Base-by-base conservation (phyloP, 2,888 invertebrate genomes). In the Pseudeuparius sepicola region DNA sequence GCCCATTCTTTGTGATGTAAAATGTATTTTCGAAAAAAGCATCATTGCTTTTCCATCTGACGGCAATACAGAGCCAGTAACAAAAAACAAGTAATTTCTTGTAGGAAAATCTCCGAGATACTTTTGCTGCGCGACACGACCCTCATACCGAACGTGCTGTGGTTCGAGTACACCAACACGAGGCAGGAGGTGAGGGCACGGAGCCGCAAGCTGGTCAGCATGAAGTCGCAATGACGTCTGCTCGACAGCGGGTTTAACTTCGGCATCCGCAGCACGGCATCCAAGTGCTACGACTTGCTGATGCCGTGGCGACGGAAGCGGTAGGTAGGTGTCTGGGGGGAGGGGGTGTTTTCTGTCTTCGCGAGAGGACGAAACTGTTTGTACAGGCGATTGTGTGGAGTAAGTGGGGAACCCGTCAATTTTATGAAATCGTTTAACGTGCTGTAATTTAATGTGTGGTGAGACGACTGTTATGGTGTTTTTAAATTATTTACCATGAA, bases 141-240 rank as follows among this genome's bases (percentile, higher is more conserved):
- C 1, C 64, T 89, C 37, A 92, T 92, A 58, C 90, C 90, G 14
- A 90, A 92, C 60, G 83, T 92, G 11, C 60, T 90, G 46, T 90
- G 89, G 88, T 92, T 92, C 59, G 90, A 92, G 60, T 92, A 92
- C 60, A 88, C 87, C 14, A 84, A 83, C 45, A 80, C 84, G 34
- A 69, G 88, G 44, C 80, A 83, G 51, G 90, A 90, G 59, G 78
- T 84, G 17, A 73, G 84, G 45, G 77, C 82, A 5, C 73, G 87
- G 43, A 78, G 81, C 31, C 71, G 85, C 44, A 87, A 87, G 63
- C 65, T 84, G 55, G 81, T 82, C 30, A 81, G 82, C 23, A 73
- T 83, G 70, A 85, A 84, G 64, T 75, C 79, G 7, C 84, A 84
- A 75, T 85, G 80, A 84, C 80, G 75, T 63, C 71, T 73, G 64